A percentile compares a stretch with the other conserved stretches of the same genome.
phyloP scores from a whole-genome alignment of 1,140 invertebrate genomes.

The Drosophila grimshawi region DNA sequence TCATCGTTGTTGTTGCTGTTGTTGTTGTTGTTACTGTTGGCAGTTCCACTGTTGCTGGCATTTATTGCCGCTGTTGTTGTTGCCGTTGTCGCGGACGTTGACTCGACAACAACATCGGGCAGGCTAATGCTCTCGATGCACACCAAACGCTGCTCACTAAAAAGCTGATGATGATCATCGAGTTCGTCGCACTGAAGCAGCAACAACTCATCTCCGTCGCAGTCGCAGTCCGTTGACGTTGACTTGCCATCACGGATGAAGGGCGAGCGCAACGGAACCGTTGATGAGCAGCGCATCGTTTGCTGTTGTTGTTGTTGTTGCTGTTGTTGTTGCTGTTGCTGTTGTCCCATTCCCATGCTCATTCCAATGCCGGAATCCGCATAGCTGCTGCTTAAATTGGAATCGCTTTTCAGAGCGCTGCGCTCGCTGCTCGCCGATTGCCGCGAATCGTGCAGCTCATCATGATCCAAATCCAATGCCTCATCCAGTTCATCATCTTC shows the following conservation, averaged over 20 bases:
- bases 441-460: slow-evolving; percentile 43
- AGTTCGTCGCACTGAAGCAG: slow-evolving; percentile 81
- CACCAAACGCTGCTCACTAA: slow-evolving; percentile 77
- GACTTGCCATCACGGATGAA: slow-evolving; percentile 77
- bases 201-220: slow-evolving; percentile 74
- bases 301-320: slow-evolving; percentile 25
- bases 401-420: slow-evolving; percentile 75
- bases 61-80: slow-evolving; percentile 10
- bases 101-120: slow-evolving; percentile 84
- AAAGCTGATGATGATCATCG: slow-evolving; percentile 52
- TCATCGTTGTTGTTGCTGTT: slow-evolving; percentile 29
- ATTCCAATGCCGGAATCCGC: slow-evolving; percentile 79
- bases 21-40: slow-evolving; percentile 19
- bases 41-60: slow-evolving; percentile 10
- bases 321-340: slow-evolving; percentile 16
- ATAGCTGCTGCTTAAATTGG: slow-evolving; percentile 78
- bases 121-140: slow-evolving; percentile 84
- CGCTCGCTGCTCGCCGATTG: slow-evolving; percentile 70
- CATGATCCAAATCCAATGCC: slow-evolving; percentile 55
- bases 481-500: slow-evolving; percentile 58
- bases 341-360: slow-evolving; percentile 10
- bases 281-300: slow-evolving; percentile 42
- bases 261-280: slow-evolving; percentile 52
- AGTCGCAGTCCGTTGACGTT: slow-evolving; percentile 62
- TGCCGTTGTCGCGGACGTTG: slow-evolving; percentile 65